Evolutionary conservation across 2,113 vertebrate genomes (phyloP), one percentile per base, ranked within the genome.

Genomic region (Tragelaphus buxtoni): DNA sequence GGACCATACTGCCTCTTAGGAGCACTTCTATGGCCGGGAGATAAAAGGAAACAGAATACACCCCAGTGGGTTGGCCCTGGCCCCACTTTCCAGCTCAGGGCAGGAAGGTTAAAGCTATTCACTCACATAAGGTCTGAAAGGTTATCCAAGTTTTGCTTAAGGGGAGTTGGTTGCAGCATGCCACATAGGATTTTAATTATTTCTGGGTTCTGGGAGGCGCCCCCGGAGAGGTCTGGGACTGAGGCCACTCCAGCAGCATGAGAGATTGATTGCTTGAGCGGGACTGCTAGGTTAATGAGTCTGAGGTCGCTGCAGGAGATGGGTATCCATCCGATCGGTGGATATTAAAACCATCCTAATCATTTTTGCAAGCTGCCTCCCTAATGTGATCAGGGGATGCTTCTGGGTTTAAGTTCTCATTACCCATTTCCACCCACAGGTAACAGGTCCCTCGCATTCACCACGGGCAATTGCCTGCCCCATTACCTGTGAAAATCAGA

Each of bases 331-430:
- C 95, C n/a, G 47, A 61, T 56, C 8, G 4, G 82, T 72, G 92
- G 93, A 93, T 88, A 93, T 91, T 95, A 96, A 96, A 97, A 65
- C 74, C 80, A 22, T 93, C 91, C 97, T 97, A 92, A 95, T 96
- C 87, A 92, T 95, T 97, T 96, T 91, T 86, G 94, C 92, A 60
- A 94, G 96, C 82, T 79, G 30, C 20, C 65, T 60, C 83, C 60
- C 95, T 56, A 12, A 51, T 7, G 58, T 17, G 4, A 47, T 74
- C 16, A 56, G 7, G 72, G 1, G 90, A 80, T 1, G 26, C 47
- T 87, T 16, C 92, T 61, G 55, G 63, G 83, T 56, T 87, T 30
- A 88, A 97, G n/a, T 39, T 82, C 88, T 51, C 96, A 96, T 58
- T 88, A 95, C 88, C 93, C n/a, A 17, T 7, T 77, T 96, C 96